These are phyloP conservation scores for Cataglyphis hispanica DNA, from an alignment of 1,140 invertebrate species.

Conservation along the genomic window DNA sequence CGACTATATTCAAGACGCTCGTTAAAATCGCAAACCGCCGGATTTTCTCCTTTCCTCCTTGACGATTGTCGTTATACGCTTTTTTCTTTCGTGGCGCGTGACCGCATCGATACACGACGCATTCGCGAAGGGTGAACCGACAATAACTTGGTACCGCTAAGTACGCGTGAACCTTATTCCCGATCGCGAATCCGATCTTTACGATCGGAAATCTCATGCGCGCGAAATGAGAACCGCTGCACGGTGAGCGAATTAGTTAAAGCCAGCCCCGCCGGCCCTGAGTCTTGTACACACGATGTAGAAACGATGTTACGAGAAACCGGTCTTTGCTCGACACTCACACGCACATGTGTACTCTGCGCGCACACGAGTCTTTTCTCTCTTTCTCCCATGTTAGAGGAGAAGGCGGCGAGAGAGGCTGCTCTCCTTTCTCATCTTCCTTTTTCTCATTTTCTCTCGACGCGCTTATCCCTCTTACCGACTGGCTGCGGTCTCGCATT, in stretches of 20 bases:
- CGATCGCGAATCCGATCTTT: not conserved
- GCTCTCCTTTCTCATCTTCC: constrained; percentile 60
- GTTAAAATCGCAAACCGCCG: constrained; percentile 72
- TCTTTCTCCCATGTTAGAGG: not conserved
- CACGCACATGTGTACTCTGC: constrained; percentile 17
- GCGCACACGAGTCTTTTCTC: constrained; percentile 3
- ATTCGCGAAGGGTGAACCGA: not conserved
- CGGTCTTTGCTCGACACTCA: constrained; percentile 77
- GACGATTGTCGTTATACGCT: constrained; percentile 33
- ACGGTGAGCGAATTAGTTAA: constrained; percentile 82
- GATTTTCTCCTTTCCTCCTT: constrained; percentile 46
- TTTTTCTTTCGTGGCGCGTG: not conserved
- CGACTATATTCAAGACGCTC: constrained; percentile 73
- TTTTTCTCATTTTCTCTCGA: constrained; percentile 76
- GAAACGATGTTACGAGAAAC: constrained; percentile 83
- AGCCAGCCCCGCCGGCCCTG: constrained; percentile 76
- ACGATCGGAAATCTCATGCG: constrained; percentile 43
- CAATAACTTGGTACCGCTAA: not conserved
- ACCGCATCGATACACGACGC: not conserved
- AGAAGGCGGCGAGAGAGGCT: constrained; percentile 19
- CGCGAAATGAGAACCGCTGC: constrained; percentile 65
- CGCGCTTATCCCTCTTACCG: constrained; percentile 72
- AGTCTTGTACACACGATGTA: constrained; percentile 84
- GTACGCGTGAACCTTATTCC: not conserved
- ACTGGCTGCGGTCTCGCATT: constrained; percentile 71